These are phyloP conservation scores for Odontocerum albicorne DNA, from an alignment of 2,888 invertebrate species.

Conservation along the genomic window DNA sequence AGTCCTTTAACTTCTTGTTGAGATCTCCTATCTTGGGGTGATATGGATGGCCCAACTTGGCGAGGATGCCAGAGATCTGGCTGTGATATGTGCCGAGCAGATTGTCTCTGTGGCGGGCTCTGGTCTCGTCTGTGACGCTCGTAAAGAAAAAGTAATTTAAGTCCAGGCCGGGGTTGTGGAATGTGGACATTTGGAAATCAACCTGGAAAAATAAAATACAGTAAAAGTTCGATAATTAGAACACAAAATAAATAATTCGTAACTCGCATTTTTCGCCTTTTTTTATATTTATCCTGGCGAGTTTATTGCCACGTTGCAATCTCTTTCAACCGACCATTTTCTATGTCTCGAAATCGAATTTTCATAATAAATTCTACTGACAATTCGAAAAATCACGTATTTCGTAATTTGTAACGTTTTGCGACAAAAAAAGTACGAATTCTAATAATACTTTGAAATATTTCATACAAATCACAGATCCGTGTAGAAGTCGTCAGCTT, in stretches of 20 bases:
- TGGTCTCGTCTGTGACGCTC: slow-evolving; percentile 43
- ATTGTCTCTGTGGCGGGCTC: slow-evolving; percentile 39
- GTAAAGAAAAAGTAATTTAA: slow-evolving; percentile 48
- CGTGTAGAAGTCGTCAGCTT: too few species aligned
- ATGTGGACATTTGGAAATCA: slow-evolving; percentile 47
- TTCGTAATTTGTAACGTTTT: too few species aligned
- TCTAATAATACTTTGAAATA: too few species aligned
- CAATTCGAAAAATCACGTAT: too few species aligned
- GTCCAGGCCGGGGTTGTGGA: slow-evolving; percentile 46
- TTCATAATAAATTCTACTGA: too few species aligned
- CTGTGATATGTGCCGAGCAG: slow-evolving; percentile 42
- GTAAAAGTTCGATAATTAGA: background rate
- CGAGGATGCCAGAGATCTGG: slow-evolving; percentile 39
- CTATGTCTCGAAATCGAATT: too few species aligned
- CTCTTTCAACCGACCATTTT: too few species aligned
- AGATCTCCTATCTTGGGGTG: slow-evolving; percentile 25
- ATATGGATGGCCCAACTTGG: slow-evolving; percentile 35
- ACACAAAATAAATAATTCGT: background rate
- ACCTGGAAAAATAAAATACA: slow-evolving; percentile 38
- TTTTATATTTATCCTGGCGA: too few species aligned
- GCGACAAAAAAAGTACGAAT: too few species aligned
- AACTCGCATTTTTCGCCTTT: background rate
- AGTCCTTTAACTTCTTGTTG: slow-evolving; percentile 12
- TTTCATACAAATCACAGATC: too few species aligned
- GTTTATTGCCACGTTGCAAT: too few species aligned